phyloP scores from a whole-genome alignment of 2,888 invertebrate genomes.

The Drosophila macrospina region DNA sequence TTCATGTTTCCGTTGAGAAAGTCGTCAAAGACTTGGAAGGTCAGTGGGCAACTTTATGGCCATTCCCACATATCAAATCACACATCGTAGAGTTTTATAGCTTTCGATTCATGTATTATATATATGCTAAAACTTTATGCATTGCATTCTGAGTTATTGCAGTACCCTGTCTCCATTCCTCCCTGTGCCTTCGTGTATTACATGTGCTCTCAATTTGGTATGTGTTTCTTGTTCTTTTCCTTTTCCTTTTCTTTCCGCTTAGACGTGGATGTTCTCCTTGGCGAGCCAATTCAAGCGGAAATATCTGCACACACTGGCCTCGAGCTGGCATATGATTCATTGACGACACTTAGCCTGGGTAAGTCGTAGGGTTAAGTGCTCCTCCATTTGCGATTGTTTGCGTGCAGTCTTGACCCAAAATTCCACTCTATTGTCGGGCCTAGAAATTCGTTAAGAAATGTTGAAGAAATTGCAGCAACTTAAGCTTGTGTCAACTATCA shows the following conservation, averaged over 20 bases:
- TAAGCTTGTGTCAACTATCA: background rate
- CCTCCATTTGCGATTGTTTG: constrained; percentile 35
- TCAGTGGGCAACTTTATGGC: constrained; percentile 83
- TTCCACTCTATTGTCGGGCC: constrained; percentile 15
- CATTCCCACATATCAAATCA: constrained; percentile 17
- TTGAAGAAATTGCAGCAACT: background rate
- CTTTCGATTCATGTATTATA: constrained; percentile 63
- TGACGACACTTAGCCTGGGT: constrained; percentile 91
- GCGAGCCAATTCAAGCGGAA: constrained; percentile 91
- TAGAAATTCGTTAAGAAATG: background rate
- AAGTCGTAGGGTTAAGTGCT: constrained; percentile 73
- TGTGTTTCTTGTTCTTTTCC: too few species aligned
- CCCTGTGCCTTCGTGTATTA: background rate
- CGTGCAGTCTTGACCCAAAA: constrained; percentile 68
- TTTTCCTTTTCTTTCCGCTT: constrained; percentile 39
- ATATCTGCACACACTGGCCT: constrained; percentile 91
- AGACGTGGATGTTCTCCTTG: constrained; percentile 90
- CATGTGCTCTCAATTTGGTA: constrained; percentile 39
- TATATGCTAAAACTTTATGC: constrained; percentile 68
- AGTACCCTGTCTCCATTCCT: constrained; percentile 1
- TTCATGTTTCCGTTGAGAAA: constrained; percentile 88
- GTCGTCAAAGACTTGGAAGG: constrained; percentile 89
- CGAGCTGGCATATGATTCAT: constrained; percentile 90
- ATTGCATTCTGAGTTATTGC: constrained; percentile 65
- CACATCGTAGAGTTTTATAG: constrained; percentile 53